Conservation (phyloP, 1,140 invertebrate genomes). For the Wiebesia pumilae region DNA sequence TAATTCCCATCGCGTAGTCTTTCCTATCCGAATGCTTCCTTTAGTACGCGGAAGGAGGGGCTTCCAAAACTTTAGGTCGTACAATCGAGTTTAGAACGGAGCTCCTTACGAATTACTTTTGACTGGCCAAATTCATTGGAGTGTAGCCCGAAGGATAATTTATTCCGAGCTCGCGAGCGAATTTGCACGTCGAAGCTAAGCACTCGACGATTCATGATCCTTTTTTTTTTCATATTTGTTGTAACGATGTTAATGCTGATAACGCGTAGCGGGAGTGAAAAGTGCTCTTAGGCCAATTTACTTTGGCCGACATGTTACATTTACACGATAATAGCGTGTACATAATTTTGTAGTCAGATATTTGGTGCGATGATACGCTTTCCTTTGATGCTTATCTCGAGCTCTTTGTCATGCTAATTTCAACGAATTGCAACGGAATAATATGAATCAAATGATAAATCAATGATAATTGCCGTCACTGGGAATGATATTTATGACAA, state of each 20-base stretch:
- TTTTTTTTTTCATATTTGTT: background rate
- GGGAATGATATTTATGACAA: background rate
- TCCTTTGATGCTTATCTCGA: background rate
- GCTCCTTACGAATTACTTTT: background rate
- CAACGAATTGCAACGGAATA: background rate
- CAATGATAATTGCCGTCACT: background rate
- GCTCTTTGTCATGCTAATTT: slow-evolving; percentile 13
- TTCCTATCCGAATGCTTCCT: no score
- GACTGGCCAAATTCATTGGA: background rate
- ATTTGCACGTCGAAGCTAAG: background rate
- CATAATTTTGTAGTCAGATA: background rate
- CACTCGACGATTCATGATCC: background rate
- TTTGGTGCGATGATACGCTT: background rate
- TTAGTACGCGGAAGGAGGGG: no score
- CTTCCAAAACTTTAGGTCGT: no score
- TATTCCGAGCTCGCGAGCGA: background rate
- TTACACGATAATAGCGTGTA: background rate
- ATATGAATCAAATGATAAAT: background rate
- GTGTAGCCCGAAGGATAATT: background rate
- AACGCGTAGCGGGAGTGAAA: background rate
- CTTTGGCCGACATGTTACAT: background rate
- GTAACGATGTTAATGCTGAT: background rate
- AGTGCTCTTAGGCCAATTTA: background rate
- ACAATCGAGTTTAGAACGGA: no score
- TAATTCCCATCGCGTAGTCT: background rate